Base-by-base conservation (phyloP, 1,140 invertebrate genomes). In the Drosophila santomea region DNA sequence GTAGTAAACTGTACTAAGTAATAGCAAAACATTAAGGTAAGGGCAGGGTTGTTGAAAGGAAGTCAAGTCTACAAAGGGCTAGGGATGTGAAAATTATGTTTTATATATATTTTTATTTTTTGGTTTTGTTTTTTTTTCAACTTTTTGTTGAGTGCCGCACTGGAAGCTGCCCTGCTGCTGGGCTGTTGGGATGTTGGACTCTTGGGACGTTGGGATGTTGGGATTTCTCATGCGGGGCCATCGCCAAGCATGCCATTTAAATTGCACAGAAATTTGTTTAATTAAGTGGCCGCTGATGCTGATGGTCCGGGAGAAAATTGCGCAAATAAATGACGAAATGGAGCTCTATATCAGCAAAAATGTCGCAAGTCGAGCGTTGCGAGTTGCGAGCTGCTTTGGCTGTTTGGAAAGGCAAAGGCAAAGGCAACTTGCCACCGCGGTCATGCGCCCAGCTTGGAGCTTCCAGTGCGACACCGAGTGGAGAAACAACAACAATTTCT, bases 401-500 rank as follows among this genome's bases (percentile, higher is more conserved):
- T 28, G 20, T 12, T 8, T 28, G 35, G 12, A 50, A 28, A 15
- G 23, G 25, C 47, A 28, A 32, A 32, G 28, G 7, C 23, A 48
- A n/a, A 48, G 28, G 47, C 25, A 32, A 32, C 28, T 32, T 57
- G 67, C 43, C 64, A 66, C 32, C 32, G 32, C 32, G 32, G 32
- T 69, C 64, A 48, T 47, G 68, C 51, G 64, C 43, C 64, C 51
- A 57, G 35, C 23, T 44, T 32, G 50, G 56, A 80, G 74, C 73
- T 74, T 84, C 73, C 72, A 88, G 84, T 88, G 84, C 80, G 67
- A 43, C 73, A 66, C 76, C 62, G 48, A 72, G 63, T 45, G 57
- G 58, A 82, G 78, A 90, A 89, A 89, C 84, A 89, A 89, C 84
- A 89, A 89, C 84, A 89, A 89, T 90, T 89, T 89, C 84, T 89